These are phyloP conservation scores for Philaenus spumarius DNA, from an alignment of 1,140 invertebrate species.

Conservation along the genomic window DNA sequence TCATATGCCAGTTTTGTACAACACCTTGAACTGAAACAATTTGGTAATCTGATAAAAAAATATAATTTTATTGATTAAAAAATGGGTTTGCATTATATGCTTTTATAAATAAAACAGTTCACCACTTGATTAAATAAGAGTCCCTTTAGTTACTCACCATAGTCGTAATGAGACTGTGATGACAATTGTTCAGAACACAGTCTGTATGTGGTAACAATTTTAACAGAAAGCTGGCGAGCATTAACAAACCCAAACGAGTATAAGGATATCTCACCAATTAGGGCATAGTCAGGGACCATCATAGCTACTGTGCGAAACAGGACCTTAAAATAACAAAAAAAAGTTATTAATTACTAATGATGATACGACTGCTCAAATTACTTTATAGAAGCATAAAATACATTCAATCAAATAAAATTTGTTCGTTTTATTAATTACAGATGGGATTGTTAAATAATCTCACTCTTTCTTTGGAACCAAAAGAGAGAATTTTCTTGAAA, in stretches of 20 bases:
- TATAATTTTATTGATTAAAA: too few relatives aligned
- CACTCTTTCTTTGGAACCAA: too few relatives aligned
- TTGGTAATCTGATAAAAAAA: not conserved
- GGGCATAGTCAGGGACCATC: constrained; percentile 91
- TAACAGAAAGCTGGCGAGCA: constrained; percentile 71
- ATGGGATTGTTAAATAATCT: too few relatives aligned
- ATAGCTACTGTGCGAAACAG: constrained; percentile 89
- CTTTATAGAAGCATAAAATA: too few relatives aligned
- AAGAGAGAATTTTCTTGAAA: too few relatives aligned
- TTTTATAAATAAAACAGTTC: too few relatives aligned
- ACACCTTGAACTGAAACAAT: not conserved
- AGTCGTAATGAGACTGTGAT: constrained; percentile 83
- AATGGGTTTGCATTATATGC: too few relatives aligned
- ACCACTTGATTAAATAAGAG: not conserved
- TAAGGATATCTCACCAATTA: constrained; percentile 86
- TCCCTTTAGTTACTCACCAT: constrained; percentile 57
- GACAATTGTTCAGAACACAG: constrained; percentile 86
- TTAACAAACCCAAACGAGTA: constrained; percentile 84
- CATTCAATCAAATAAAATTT: too few relatives aligned
- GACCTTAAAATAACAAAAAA: constrained; percentile 42
- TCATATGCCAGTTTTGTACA: too few relatives aligned
- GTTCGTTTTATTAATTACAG: too few relatives aligned
- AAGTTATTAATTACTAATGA: too few relatives aligned
- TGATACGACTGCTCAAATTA: too few relatives aligned
- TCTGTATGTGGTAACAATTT: constrained; percentile 84